Percentiles rank a stretch among this genome's conserved stretches.
Evolutionary conservation across 2,888 invertebrate genomes (phyloP).

Genomic region (Drosophila mimetica): DNA sequence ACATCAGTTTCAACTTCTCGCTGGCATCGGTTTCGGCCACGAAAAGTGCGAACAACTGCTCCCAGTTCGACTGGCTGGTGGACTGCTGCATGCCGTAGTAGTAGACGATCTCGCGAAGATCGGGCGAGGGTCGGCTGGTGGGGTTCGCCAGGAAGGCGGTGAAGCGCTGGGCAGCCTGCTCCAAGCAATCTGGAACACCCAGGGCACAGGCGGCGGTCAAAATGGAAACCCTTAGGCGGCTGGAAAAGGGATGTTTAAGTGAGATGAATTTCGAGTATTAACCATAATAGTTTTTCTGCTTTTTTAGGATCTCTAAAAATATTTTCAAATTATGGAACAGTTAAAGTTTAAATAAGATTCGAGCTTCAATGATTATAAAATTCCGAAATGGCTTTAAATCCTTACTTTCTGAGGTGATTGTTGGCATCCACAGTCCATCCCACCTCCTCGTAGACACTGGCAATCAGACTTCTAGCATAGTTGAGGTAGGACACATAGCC

Average conservation of each 20-base stretch:
- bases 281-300: too few relatives aligned
- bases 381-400: neutral
- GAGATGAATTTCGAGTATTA: neutral
- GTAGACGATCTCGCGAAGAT: conserved; percentile 88
- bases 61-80: conserved; percentile 88
- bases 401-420: conserved; percentile 82
- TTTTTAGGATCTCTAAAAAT: too few relatives aligned
- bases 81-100: conserved; percentile 88
- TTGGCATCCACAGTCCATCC: conserved; percentile 87
- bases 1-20: conserved; percentile 90
- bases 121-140: conserved; percentile 86
- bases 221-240: conserved; percentile 87
- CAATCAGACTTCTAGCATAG: conserved; percentile 87
- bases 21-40: conserved; percentile 89
- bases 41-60: conserved; percentile 89
- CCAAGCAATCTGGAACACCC: conserved; percentile 87
- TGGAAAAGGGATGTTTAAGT: conserved; percentile 70
- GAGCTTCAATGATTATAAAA: too few relatives aligned
- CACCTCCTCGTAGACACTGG: conserved; percentile 86
- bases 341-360: too few relatives aligned
- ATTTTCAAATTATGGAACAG: too few relatives aligned
- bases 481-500: conserved; percentile 86
- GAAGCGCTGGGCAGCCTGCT: conserved; percentile 86
- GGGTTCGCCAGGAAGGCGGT: conserved; percentile 86
- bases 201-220: conserved; percentile 87